A percentile compares a stretch with the other conserved stretches of the same genome.
Evolutionary conservation across 2,888 invertebrate species (phyloP).

Genomic region (Galeruca laticollis): DNA sequence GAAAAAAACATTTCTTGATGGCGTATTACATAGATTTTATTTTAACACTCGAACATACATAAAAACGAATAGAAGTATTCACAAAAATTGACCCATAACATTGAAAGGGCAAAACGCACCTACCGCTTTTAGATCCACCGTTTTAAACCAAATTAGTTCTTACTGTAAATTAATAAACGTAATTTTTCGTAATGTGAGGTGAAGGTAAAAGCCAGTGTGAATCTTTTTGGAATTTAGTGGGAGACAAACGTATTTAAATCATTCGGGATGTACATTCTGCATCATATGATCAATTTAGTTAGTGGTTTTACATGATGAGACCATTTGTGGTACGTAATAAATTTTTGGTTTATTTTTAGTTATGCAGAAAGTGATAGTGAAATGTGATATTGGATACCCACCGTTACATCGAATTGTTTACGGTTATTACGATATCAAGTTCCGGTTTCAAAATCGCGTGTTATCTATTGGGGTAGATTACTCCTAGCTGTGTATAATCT

Average conservation of each 20-base stretch:
- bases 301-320: conserved; percentile 62
- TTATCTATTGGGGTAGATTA: background rate
- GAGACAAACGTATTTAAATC: conserved; percentile 54
- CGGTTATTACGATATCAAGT: background rate
- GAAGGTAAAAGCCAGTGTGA: conserved; percentile 54
- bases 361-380: conserved; percentile 41
- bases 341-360: conserved; percentile 35
- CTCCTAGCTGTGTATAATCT: background rate
- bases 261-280: conserved; percentile 57
- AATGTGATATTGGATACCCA: conserved; percentile 23
- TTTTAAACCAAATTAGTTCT: conserved; percentile 49
- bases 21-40: background rate
- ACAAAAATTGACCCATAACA: background rate
- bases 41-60: background rate
- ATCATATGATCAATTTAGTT: conserved; percentile 60
- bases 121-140: conserved; percentile 9
- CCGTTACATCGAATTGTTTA: background rate
- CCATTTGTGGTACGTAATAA: conserved; percentile 62
- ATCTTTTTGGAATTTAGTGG: conserved; percentile 48
- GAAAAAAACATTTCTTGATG: background rate
- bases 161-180: conserved; percentile 56
- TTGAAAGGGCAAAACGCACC: conserved; percentile 23
- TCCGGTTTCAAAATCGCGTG: background rate
- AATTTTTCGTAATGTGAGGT: conserved; percentile 55
- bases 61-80: background rate